These are phyloP conservation scores for Notarius quadriscutis DNA, from an alignment of 2,113 vertebrate species.

Conservation along the genomic window DNA sequence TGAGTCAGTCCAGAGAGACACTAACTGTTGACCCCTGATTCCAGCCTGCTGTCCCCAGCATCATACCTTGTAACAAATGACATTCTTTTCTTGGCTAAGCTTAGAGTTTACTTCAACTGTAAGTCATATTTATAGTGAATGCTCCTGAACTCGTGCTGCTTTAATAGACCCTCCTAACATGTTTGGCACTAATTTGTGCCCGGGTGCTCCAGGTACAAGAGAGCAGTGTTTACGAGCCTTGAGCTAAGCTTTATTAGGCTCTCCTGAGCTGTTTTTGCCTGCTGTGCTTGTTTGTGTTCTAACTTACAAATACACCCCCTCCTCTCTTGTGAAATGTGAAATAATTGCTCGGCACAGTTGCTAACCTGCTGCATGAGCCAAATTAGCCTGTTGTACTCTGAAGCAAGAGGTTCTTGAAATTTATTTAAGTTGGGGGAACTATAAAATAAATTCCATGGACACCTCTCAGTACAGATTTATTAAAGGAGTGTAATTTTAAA, in stretches of 20 bases:
- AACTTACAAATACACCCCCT: background rate
- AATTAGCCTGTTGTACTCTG: background rate
- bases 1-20: constrained; percentile 78
- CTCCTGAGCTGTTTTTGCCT: background rate
- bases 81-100: constrained; percentile 13
- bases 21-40: constrained; percentile 23
- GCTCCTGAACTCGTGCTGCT: constrained; percentile 9
- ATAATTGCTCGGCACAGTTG: background rate
- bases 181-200: constrained; percentile 31
- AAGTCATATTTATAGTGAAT: constrained; percentile 6
- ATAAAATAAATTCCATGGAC: background rate
- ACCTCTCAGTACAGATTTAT: background rate
- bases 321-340: background rate
- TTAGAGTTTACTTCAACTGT: background rate
- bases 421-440: background rate
- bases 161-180: constrained; percentile 40
- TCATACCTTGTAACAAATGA: constrained; percentile 23
- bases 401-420: background rate
- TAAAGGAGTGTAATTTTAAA: background rate
- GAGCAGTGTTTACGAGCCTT: constrained; percentile 32
- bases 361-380: constrained; percentile 38
- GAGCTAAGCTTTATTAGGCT: constrained; percentile 38
- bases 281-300: constrained; percentile 1
- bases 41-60: constrained; percentile 1
- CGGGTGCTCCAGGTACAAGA: constrained; percentile 7